Evolutionary conservation across 2,888 invertebrate species (phyloP), one percentile per base, ranked within the genome.

Genomic region (Oscheius myriophilus): DNA sequence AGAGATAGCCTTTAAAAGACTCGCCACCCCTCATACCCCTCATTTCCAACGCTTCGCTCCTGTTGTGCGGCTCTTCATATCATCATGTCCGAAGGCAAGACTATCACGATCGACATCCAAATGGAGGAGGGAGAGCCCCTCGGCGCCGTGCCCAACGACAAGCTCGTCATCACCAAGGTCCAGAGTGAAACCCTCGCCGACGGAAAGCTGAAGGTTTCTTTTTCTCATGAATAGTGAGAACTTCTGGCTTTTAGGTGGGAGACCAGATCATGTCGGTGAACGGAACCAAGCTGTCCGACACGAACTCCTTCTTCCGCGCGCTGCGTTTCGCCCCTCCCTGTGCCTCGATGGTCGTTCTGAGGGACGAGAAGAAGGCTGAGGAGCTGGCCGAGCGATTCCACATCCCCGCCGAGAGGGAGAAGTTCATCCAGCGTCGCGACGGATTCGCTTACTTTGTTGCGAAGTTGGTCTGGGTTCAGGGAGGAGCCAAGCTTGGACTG

Each of bases 91-190:
- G n/a, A n/a, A n/a, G n/a, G n/a, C n/a, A 21, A 52, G 12, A 52
- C 21, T 14, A 23, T 81, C 63, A 69, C 69, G 46, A 64, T 82
- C 63, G 69, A 59, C 46, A 78, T 83, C 67, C 73, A 72, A 16
- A 82, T 83, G 79, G 83, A 83, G 58, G 83, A 83, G 67, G 83
- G 81, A 45, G 83, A 83, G 51, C 83, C 82, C 1, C 78, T 83
- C 11, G 83, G 83, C 6, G 83, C 83, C 0, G 79, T 75, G 26
- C 82, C 82, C 9, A 82, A 82, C 69, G 82, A 83, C 63, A 83
- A 83, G 68, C 71, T 83, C 54, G 71, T 81, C 73, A 78, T 83
- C 76, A 76, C 73, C 33, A 79, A 78, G 57, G 79, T 83, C 49
- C 83, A 83, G 53, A 42, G 68, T 11, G 77, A 75, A 21, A 83